Evolutionary conservation across 2,113 vertebrate genomes (phyloP).

Genomic region (Zootoca vivipara): DNA sequence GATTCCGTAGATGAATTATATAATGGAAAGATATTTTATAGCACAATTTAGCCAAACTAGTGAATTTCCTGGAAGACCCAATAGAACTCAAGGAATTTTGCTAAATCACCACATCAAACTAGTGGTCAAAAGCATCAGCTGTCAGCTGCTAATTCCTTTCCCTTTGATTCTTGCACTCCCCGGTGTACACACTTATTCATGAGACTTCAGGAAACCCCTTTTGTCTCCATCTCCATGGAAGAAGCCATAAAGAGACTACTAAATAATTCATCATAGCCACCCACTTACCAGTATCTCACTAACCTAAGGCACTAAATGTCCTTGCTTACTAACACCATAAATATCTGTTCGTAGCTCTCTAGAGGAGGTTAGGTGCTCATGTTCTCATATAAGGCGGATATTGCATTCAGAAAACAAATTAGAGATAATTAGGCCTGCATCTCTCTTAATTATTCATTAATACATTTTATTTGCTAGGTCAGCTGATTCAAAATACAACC

Average conservation of each 20-base stretch:
- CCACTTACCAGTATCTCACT: conserved; percentile 18
- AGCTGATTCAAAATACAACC: neutral
- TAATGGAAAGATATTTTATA: neutral
- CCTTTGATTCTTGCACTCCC: neutral
- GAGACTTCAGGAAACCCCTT: conserved; percentile 8
- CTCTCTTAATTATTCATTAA: conserved; percentile 42
- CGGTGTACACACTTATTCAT: neutral
- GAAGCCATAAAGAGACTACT: conserved; percentile 12
- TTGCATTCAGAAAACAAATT: conserved; percentile 34
- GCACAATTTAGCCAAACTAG: neutral
- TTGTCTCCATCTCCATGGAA: neutral
- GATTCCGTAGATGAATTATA: neutral
- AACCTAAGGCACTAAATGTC: conserved; percentile 33
- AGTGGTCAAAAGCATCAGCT: conserved; percentile 13
- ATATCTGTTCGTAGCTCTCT: conserved; percentile 21
- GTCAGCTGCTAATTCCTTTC: neutral
- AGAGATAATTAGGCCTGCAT: conserved; percentile 33
- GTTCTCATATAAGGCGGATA: conserved; percentile 19
- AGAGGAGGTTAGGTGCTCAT: conserved; percentile 21
- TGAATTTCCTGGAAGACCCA: neutral
- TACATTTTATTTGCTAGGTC: neutral
- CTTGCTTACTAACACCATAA: conserved; percentile 32
- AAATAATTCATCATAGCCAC: conserved; percentile 41
- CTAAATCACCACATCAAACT: conserved; percentile 3
- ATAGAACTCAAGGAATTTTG: neutral